phyloP scores from a whole-genome alignment of 2,888 invertebrate genomes.

The Sthenelais limicola region DNA sequence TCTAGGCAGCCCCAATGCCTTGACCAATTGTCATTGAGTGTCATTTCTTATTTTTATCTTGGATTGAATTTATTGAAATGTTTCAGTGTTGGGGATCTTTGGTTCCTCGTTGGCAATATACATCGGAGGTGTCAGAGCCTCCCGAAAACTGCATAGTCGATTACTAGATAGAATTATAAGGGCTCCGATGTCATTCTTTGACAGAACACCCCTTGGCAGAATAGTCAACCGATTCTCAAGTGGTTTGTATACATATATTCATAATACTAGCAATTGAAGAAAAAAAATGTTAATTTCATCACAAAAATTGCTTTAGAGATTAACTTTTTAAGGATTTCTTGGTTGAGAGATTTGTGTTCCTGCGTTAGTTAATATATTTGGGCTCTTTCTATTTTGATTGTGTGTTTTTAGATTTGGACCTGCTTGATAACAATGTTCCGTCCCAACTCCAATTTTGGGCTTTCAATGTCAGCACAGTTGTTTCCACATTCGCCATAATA shows the following conservation, averaged over 20 bases:
- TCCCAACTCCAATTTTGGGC: neutral
- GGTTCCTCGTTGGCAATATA: neutral
- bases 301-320: too few species aligned
- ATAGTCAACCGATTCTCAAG: conserved; percentile 39
- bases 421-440: conserved; percentile 49
- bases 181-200: conserved; percentile 40
- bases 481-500: conserved; percentile 56
- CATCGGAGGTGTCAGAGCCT: conserved; percentile 20
- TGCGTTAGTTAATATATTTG: too few species aligned
- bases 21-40: too few species aligned
- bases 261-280: too few species aligned
- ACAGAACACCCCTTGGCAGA: conserved; percentile 29
- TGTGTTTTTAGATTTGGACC: conserved; percentile 51
- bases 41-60: too few species aligned
- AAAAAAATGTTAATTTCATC: too few species aligned
- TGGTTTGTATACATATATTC: too few species aligned
- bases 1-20: too few species aligned
- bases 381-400: too few species aligned
- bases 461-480: conserved; percentile 43
- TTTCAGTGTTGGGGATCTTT: conserved; percentile 10
- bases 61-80: too few species aligned
- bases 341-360: too few species aligned
- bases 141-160: conserved; percentile 4
- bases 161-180: conserved; percentile 27
- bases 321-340: too few species aligned